A percentile compares a stretch with the other conserved stretches of the same genome.
These are phyloP conservation scores for Dendronephthya gigantea DNA, from an alignment of 64 coral and sea anemone genomes.

Conservation along the genomic window DNA sequence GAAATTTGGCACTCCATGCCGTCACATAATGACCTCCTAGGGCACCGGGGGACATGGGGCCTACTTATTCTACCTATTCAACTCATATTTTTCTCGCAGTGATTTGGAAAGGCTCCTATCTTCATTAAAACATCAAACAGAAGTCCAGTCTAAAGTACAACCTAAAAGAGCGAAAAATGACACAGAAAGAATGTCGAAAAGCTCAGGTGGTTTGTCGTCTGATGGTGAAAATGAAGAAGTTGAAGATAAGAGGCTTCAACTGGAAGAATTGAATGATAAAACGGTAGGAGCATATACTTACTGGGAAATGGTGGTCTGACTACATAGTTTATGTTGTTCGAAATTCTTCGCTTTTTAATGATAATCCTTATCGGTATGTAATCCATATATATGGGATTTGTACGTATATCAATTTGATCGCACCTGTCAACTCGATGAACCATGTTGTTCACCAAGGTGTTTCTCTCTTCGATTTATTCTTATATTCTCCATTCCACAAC, in stretches of 20 bases:
- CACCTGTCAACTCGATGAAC: too few relatives aligned
- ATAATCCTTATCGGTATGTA: too few relatives aligned
- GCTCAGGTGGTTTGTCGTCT: background rate
- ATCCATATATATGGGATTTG: too few relatives aligned
- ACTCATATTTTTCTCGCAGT: background rate
- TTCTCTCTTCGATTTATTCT: too few relatives aligned
- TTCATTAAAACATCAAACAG: background rate
- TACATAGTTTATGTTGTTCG: too few relatives aligned
- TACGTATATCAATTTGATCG: too few relatives aligned
- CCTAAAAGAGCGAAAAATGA: background rate
- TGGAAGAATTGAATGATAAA: background rate
- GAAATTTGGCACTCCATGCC: too few relatives aligned
- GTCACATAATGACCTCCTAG: too few relatives aligned
- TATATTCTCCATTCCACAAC: background rate
- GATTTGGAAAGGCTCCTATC: background rate
- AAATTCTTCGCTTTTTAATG: too few relatives aligned
- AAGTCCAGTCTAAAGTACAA: background rate
- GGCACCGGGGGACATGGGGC: background rate
- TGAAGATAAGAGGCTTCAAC: background rate
- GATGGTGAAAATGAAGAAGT: background rate
- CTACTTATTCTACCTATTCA: background rate
- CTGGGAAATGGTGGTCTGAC: background rate
- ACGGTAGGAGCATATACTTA: background rate
- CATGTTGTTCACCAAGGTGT: too few relatives aligned
- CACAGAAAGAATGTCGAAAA: background rate